Evolutionary conservation across 2,888 invertebrate genomes (phyloP), one percentile per base, ranked within the genome.

Genomic region (Biston betularia): DNA sequence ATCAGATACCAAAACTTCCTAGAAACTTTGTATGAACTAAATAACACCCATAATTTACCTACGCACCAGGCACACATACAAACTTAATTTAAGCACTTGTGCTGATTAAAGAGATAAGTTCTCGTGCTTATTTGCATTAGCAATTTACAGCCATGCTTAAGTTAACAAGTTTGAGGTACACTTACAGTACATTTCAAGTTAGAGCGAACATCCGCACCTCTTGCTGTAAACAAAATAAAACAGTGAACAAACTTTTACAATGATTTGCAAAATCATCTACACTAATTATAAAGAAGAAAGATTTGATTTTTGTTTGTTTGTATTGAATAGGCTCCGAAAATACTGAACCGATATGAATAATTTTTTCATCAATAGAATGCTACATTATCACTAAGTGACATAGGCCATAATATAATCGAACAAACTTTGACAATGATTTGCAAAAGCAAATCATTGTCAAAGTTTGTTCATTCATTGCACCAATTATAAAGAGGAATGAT

Each of bases 61-160:
- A 68, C 58, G 49, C 53, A 46, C 52, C 38, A 44, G 48, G 33
- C 63, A 54, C 45, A 54, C 52, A 54, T 46, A 44, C 53, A 58
- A 63, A 63, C 45, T 67, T 63, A 62, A 67, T 67, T 49, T 63
- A 59, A 63, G 69, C 62, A 65, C 62, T 68, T 64, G 65, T 66
- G 61, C 68, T 75, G 73, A 72, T 77, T 72, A 72, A 71, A 74
- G 70, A 73, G 74, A 75, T 79, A 76, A 76, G 79, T 77, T 75
- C 59, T 67, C 74, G 70, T 74, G 75, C 76, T 78, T 79, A 78
- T 78, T 78, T 77, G 76, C 80, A 77, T 79, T 72, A 71, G 76
- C 73, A 75, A 80, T 80, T 78, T 78, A 81, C 72, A 69, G 68
- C 70, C 65, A 61, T 73, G 73, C 68, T 79, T 74, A 75, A 61